These are phyloP conservation scores for Pheosia tremula DNA, from an alignment of 2,888 invertebrate genomes.

Conservation along the genomic window DNA sequence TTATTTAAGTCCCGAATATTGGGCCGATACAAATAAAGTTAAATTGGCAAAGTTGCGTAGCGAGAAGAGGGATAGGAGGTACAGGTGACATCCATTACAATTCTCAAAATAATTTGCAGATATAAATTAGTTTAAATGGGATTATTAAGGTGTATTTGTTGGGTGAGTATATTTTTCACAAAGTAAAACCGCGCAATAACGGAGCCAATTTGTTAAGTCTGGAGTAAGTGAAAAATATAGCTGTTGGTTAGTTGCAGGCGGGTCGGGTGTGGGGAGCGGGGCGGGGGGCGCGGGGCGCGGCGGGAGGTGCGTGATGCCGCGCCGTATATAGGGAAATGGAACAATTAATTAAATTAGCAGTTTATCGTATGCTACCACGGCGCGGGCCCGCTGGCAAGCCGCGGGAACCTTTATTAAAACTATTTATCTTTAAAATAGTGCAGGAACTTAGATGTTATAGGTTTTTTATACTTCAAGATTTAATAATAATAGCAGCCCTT, in stretches of 20 bases:
- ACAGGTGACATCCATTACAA: conserved; percentile 71
- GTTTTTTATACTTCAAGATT: conserved; percentile 13
- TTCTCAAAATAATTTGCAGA: conserved; percentile 60
- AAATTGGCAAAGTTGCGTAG: conserved; percentile 79
- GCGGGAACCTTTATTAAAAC: conserved; percentile 67
- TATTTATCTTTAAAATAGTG: conserved; percentile 61
- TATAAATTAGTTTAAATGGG: conserved; percentile 58
- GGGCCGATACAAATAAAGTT: conserved; percentile 79
- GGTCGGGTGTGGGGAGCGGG: conserved; percentile 20
- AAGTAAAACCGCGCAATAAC: conserved; percentile 50
- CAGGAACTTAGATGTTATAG: conserved; percentile 31
- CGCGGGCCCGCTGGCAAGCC: conserved; percentile 30
- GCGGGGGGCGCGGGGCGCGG: conserved; percentile 18
- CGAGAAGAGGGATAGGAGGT: conserved; percentile 47
- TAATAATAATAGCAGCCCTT: too few relatives aligned
- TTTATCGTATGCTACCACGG: conserved; percentile 62
- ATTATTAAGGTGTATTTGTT: conserved; percentile 39
- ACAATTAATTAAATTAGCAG: conserved; percentile 81
- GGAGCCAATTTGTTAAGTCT: conserved; percentile 60
- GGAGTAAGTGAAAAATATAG: conserved; percentile 75
- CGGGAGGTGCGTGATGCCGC: conserved; percentile 43
- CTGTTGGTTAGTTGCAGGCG: conserved; percentile 48
- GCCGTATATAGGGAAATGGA: conserved; percentile 69
- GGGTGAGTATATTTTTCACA: conserved; percentile 45
- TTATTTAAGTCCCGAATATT: conserved; percentile 73